These are phyloP conservation scores for Zaprionus davidi DNA, from an alignment of 1,140 invertebrate species.

Conservation along the genomic window DNA sequence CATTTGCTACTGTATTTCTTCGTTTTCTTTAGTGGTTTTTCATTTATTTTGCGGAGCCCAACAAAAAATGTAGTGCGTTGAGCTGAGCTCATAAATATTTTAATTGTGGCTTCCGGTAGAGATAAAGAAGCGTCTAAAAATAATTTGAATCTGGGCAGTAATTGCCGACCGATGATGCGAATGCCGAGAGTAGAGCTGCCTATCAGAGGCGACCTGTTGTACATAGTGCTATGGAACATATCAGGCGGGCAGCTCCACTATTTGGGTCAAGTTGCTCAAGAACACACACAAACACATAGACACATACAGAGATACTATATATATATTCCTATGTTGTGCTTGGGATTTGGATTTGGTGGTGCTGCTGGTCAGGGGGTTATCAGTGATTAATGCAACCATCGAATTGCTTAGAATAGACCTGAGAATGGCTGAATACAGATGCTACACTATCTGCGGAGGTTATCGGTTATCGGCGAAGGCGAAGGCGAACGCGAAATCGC, in stretches of 20 bases:
- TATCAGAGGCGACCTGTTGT: constrained; percentile 42
- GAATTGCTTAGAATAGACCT: constrained; percentile 7
- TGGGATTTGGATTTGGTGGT: background rate
- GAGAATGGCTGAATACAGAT: background rate
- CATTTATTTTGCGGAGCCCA: background rate
- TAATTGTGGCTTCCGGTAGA: constrained; percentile 48
- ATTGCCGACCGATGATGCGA: constrained; percentile 42
- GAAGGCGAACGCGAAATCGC: background rate
- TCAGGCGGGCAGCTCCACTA: constrained; percentile 15
- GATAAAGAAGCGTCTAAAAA: constrained; percentile 50
- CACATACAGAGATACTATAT: background rate
- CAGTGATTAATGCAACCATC: background rate
- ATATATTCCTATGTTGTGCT: background rate
- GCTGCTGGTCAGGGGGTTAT: background rate
- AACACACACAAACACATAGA: constrained; percentile 10
- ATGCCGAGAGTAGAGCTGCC: constrained; percentile 6
- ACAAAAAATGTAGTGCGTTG: background rate
- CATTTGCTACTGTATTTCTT: constrained; percentile 26
- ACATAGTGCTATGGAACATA: constrained; percentile 11
- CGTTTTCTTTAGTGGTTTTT: background rate
- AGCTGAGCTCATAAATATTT: constrained; percentile 8
- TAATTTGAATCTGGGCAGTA: constrained; percentile 36
- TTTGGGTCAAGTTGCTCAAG: constrained; percentile 57
- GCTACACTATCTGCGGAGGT: constrained; percentile 1
- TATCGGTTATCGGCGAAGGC: constrained; percentile 15